Conservation (phyloP, 2,797 vertebrate genomes). For the Labeo calbasu region DNA sequence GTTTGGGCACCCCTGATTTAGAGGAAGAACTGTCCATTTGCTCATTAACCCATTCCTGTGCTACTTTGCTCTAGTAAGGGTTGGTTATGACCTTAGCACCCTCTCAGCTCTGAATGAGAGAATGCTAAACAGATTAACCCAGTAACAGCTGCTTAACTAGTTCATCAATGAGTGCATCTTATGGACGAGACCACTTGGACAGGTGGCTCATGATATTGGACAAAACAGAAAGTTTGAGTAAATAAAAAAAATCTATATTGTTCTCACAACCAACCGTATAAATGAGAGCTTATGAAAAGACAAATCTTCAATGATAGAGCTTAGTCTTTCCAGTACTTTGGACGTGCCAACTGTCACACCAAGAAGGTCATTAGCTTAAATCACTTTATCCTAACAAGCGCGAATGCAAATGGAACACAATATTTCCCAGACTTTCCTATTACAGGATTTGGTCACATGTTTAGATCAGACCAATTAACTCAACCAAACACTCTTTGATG, state of each 20-base stretch:
- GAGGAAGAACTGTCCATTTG: background rate
- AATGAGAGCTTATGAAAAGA: background rate
- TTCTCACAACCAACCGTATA: background rate
- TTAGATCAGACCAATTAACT: conserved; percentile 34
- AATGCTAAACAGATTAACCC: conserved; percentile 34
- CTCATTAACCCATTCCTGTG: background rate
- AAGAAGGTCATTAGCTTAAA: conserved; percentile 6
- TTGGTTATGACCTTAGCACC: conserved; percentile 27
- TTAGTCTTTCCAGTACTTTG: background rate
- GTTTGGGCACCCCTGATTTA: no score
- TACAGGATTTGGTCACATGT: conserved; percentile 28
- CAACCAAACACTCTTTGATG: conserved; percentile 24
- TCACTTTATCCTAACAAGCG: conserved; percentile 19
- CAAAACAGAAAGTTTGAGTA: background rate
- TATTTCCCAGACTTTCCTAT: conserved; percentile 27
- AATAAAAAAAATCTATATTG: background rate
- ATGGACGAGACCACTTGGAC: background rate
- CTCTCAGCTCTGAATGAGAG: conserved; percentile 22
- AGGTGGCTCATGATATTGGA: background rate
- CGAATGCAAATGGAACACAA: conserved; percentile 18
- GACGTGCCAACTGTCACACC: background rate
- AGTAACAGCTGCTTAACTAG: conserved; percentile 35
- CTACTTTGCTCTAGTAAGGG: background rate
- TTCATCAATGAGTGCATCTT: background rate
- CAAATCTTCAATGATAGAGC: background rate